Conservation (phyloP, 2,113 vertebrate species). For the Mola mola region DNA sequence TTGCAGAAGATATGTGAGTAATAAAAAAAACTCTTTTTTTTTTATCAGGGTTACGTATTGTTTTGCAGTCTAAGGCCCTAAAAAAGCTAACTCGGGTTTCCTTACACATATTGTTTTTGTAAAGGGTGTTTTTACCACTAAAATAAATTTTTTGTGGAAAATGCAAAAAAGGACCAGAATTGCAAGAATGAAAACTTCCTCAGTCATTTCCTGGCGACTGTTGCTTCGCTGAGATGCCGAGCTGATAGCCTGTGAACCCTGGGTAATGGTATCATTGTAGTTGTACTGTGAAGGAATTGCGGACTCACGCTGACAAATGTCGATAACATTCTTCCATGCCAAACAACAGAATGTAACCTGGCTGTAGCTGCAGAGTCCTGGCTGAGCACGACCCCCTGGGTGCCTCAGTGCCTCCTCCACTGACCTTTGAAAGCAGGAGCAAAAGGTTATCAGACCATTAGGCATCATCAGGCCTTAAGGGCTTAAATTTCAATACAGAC, state of each 20-base stretch:
- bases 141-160: too few species aligned
- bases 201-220: not conserved
- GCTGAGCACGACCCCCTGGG: conserved; percentile 8
- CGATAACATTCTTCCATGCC: conserved; percentile 75
- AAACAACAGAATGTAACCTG: conserved; percentile 65
- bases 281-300: conserved; percentile 6
- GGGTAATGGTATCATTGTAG: conserved; percentile 11
- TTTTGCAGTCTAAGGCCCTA: too few species aligned
- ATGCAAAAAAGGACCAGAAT: not conserved
- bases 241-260: conserved; percentile 41
- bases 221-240: conserved; percentile 10
- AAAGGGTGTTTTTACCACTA: too few species aligned
- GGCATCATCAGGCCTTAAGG: conserved; percentile 1
- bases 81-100: too few species aligned
- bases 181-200: conserved; percentile 2
- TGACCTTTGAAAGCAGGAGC: conserved; percentile 46
- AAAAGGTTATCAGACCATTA: conserved; percentile 46
- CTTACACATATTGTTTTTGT: too few species aligned
- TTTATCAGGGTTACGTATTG: too few species aligned
- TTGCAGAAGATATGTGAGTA: too few species aligned
- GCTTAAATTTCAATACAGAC: conserved; percentile 14
- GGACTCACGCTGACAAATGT: conserved; percentile 75
- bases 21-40: too few species aligned
- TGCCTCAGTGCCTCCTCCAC: conserved; percentile 23
- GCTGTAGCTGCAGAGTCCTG: conserved; percentile 60